phyloP scores from a whole-genome alignment of 2,888 invertebrate genomes.

The Dynastes maya region DNA sequence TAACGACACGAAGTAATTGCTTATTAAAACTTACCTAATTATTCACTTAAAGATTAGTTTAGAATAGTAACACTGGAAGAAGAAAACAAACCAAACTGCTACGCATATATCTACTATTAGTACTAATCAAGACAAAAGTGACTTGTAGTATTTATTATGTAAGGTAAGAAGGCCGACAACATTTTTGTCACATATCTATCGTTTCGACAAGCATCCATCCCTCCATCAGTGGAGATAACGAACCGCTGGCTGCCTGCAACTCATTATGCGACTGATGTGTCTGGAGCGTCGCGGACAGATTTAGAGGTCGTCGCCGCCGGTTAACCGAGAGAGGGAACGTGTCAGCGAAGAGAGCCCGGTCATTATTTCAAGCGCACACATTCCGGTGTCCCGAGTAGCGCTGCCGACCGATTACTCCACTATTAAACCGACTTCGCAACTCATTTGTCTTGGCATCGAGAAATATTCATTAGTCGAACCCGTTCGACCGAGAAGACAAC shows the following conservation, averaged over 20 bases:
- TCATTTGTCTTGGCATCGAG: conserved; percentile 64
- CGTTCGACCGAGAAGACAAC: conserved; percentile 52
- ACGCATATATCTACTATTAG: not conserved
- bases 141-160: conserved; percentile 9
- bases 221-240: conserved; percentile 51
- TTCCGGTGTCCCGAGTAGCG: conserved; percentile 56
- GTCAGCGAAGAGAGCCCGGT: conserved; percentile 58
- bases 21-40: no score
- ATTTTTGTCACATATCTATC: conserved; percentile 41
- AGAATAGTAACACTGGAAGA: not conserved
- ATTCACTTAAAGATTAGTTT: not conserved
- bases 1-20: no score
- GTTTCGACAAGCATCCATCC: conserved; percentile 36
- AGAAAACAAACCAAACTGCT: not conserved
- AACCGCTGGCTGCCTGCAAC: conserved; percentile 54
- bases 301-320: conserved; percentile 61
- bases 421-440: conserved; percentile 58
- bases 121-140: conserved; percentile 19
- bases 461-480: conserved; percentile 65
- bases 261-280: conserved; percentile 64
- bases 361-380: conserved; percentile 60
- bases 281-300: conserved; percentile 64
- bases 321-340: conserved; percentile 50
- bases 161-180: conserved; percentile 32
- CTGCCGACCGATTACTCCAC: conserved; percentile 58